Conservation (phyloP, 2,797 vertebrate genomes). For the Eupleurogrammus muticus region DNA sequence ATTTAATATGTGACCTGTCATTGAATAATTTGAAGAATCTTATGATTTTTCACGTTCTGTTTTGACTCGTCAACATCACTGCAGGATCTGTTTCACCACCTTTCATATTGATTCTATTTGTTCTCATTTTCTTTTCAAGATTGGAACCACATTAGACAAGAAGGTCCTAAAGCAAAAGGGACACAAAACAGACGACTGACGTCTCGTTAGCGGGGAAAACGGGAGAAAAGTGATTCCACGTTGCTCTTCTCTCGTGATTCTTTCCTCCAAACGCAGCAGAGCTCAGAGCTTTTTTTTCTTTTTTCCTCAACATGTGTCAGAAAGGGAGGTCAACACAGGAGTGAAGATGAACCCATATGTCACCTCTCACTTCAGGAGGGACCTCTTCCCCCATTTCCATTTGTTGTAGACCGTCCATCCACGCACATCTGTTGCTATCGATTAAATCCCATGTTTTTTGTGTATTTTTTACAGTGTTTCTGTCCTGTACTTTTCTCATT, state of each 20-base stretch:
- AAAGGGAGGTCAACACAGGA: slow-evolving; percentile 44
- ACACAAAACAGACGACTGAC: slow-evolving; percentile 25
- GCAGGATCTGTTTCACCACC: slow-evolving; percentile 8
- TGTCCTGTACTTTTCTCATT: slow-evolving; percentile 32
- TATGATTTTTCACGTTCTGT: too few species aligned
- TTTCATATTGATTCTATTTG: slow-evolving; percentile 36
- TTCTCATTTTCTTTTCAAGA: slow-evolving; percentile 52
- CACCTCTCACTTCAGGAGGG: slow-evolving; percentile 77
- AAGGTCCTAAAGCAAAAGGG: slow-evolving; percentile 17
- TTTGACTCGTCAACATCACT: too few species aligned
- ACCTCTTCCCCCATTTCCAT: slow-evolving; percentile 79
- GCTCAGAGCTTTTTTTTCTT: slow-evolving; percentile 22
- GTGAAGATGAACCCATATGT: slow-evolving; percentile 78
- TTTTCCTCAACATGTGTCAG: slow-evolving; percentile 56
- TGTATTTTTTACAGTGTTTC: slow-evolving; percentile 28
- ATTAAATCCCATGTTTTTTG: slow-evolving; percentile 33
- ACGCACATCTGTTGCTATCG: slow-evolving; percentile 25
- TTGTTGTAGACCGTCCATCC: slow-evolving; percentile 67
- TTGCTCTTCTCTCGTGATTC: slow-evolving; percentile 22
- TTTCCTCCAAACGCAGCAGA: slow-evolving; percentile 7
- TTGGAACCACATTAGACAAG: slow-evolving; percentile 15
- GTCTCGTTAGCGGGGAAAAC: slow-evolving; percentile 39
- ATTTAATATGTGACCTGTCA: neutral
- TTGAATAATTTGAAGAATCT: neutral
- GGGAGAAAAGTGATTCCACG: slow-evolving; percentile 29